phyloP scores from a whole-genome alignment of 2,888 invertebrate species.

The Autographa gamma region DNA sequence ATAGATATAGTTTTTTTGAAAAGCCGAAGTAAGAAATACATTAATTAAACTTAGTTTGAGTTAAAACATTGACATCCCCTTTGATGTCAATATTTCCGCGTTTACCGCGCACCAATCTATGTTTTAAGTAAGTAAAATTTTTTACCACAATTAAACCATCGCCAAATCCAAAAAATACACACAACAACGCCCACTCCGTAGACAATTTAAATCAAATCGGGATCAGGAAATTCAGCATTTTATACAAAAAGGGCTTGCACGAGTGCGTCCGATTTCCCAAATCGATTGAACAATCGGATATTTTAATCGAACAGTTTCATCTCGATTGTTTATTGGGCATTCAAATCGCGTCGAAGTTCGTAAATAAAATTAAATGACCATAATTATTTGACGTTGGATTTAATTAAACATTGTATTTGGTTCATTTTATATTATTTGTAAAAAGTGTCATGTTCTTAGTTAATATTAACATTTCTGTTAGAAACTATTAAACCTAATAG shows the following conservation, averaged over 20 bases:
- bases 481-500: no score
- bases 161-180: constrained; percentile 12
- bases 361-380: constrained; percentile 48
- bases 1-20: no score
- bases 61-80: no score
- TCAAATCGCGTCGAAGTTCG: constrained; percentile 38
- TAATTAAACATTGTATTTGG: constrained; percentile 35
- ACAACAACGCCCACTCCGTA: constrained; percentile 22
- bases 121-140: neutral
- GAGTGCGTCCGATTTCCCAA: constrained; percentile 51
- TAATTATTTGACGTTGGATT: constrained; percentile 44
- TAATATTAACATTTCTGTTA: no score
- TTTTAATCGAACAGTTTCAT: constrained; percentile 60
- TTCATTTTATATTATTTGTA: neutral
- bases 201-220: constrained; percentile 19
- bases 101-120: no score
- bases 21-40: no score
- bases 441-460: no score
- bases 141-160: neutral
- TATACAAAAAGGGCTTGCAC: constrained; percentile 38
- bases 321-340: constrained; percentile 47
- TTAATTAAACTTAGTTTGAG: no score
- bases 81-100: no score
- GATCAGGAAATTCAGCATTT: constrained; percentile 31
- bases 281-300: constrained; percentile 62